Evolutionary conservation across 2,888 invertebrate genomes (phyloP), one percentile per base, ranked within the genome.

Genomic region (Eumerus sabulonum): DNA sequence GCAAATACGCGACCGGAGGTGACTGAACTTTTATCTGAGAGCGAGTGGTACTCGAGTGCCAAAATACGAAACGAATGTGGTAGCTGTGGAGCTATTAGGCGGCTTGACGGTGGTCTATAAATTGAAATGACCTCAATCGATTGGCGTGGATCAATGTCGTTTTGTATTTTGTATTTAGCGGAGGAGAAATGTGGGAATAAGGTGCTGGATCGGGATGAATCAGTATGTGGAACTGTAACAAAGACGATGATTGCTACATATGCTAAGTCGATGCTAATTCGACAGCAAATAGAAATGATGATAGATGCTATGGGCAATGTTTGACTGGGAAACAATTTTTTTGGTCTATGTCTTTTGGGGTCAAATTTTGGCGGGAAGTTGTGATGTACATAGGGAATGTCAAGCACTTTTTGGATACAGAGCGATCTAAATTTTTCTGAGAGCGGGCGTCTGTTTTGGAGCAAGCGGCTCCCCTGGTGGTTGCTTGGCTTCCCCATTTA

Each of bases 221-320:
- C 2, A n/a, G 9, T n/a, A 9, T 40, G 12, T 40, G n/a, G 11
- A 40, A 40, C 2, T 11, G 3, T 40, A 3, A n/a, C n/a, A 40
- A 40, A 9, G 40, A 5, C 40, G 40, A 40, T 40, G 40, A 40
- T n/a, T 40, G 40, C n/a, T 40, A n/a, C n/a, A n/a, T n/a, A 45
- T 45, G 16, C 45, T 45, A 45, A 45, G 45, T 45, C 45, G 1
- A 11, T 45, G 45, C 11, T 45, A 45, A 45, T 45, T 45, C 9
- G 45, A 45, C 1, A 14, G 45, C 45, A 45, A 45, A 45, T n/a
- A 11, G 3, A 11, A 40, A 3, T 11, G 12, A 40, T 40, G 40
- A 40, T 11, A 40, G 9, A 40, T 7, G 40, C 12, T n/a, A 11
- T 40, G 3, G 40, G 9, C 40, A 40, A 9, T 27, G 40, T 5